Evolutionary conservation across 2,888 invertebrate genomes (phyloP).

Genomic region (Sussaba pulchella): DNA sequence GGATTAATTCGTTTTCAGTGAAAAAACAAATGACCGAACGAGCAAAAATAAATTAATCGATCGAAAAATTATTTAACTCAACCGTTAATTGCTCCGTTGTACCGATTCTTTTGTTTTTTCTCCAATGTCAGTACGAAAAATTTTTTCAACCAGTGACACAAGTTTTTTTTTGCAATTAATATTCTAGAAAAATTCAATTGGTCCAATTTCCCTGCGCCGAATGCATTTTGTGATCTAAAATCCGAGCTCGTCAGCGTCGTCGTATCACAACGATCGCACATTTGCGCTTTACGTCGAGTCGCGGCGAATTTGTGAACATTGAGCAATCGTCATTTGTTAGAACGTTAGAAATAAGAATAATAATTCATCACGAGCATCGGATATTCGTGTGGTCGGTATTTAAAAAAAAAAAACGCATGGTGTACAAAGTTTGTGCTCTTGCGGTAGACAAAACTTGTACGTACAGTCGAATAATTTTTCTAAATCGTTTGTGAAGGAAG

Average conservation of each 20-base stretch:
- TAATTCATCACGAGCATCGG: background rate
- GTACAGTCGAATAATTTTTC: slow-evolving; percentile 5
- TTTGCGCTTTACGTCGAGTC: background rate
- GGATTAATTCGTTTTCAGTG: background rate
- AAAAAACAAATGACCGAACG: background rate
- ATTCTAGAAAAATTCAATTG: background rate
- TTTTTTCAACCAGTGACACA: too few species aligned
- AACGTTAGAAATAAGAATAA: slow-evolving; percentile 33
- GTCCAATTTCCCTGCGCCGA: slow-evolving; percentile 8
- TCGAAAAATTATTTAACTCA: too few species aligned
- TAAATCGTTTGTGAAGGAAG: background rate
- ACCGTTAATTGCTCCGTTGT: too few species aligned
- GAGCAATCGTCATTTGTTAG: slow-evolving; percentile 58
- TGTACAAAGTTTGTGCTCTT: slow-evolving; percentile 57
- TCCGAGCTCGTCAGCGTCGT: slow-evolving; percentile 38
- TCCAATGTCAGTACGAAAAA: too few species aligned
- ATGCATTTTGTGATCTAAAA: slow-evolving; percentile 21
- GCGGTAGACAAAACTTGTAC: slow-evolving; percentile 27
- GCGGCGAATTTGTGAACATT: slow-evolving; percentile 26
- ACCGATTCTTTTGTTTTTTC: too few species aligned
- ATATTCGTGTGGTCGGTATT: slow-evolving; percentile 16
- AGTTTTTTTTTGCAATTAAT: too few species aligned
- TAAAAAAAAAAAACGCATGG: slow-evolving; percentile 11
- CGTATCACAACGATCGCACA: background rate
- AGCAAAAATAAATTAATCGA: too few species aligned